A percentile compares a stretch with the other conserved stretches of the same genome.
Conservation (phyloP, 2,113 vertebrate genomes). For the Ginglymostoma cirratum region DNA sequence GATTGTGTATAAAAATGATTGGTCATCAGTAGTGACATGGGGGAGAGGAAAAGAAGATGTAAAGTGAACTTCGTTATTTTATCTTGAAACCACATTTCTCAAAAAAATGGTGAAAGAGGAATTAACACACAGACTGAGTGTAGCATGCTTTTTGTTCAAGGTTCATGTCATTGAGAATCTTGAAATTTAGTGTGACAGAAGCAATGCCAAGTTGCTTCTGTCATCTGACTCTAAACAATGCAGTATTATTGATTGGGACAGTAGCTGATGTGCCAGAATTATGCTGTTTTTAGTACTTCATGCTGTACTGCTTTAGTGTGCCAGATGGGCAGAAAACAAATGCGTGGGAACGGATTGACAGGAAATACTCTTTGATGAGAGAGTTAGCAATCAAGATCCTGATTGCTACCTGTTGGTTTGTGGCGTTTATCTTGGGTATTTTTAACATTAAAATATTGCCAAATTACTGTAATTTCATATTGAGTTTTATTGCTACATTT, state of each 20-base stretch:
- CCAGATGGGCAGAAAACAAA: conserved; percentile 25
- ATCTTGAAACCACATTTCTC: neutral
- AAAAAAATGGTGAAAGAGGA: neutral
- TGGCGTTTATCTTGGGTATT: neutral
- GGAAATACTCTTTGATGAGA: conserved; percentile 23
- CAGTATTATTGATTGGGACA: neutral
- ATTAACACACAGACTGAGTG: neutral
- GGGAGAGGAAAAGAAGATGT: neutral
- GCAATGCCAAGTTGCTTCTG: neutral
- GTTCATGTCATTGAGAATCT: neutral
- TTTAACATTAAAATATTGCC: neutral
- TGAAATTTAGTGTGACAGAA: neutral
- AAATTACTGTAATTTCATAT: neutral
- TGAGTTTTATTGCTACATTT: conserved; percentile 1
- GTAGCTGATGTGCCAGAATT: conserved; percentile 9
- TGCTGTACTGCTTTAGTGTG: neutral
- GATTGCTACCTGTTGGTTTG: conserved; percentile 34
- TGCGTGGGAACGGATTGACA: conserved; percentile 33
- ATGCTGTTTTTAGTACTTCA: neutral
- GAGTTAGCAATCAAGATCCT: neutral
- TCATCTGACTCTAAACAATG: conserved; percentile 7
- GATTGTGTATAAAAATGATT: neutral
- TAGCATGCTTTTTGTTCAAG: neutral
- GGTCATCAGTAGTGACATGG: neutral
- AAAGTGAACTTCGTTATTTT: neutral